Conservation (phyloP, 64 coral and sea anemone genomes). For the Astreopora myriophthalma region DNA sequence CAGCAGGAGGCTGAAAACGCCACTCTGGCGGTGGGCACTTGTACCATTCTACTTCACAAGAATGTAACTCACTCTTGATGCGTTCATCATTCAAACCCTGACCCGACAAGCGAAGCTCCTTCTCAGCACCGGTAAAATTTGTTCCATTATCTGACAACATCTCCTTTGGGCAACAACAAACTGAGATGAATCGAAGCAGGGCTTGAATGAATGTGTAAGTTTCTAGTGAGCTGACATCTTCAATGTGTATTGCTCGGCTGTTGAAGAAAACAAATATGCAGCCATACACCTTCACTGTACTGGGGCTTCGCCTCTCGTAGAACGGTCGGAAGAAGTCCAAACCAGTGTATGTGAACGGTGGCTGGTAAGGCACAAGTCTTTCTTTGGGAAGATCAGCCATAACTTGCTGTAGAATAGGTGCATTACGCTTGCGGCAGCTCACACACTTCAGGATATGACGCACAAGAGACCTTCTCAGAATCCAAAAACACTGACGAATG, state of each 20-base stretch:
- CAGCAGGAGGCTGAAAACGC: conserved; percentile 57
- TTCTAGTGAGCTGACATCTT: conserved; percentile 51
- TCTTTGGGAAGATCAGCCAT: conserved; percentile 62
- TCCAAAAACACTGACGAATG: conserved; percentile 50
- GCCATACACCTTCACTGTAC: conserved; percentile 30
- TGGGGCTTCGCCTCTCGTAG: conserved; percentile 36
- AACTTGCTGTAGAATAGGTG: not conserved
- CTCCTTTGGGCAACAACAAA: conserved; percentile 5
- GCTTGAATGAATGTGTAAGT: conserved; percentile 21
- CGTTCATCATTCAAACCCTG: not conserved
- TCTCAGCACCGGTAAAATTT: conserved; percentile 14
- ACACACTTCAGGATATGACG: conserved; percentile 1
- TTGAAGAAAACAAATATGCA: conserved; percentile 60
- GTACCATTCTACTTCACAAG: conserved; percentile 26
- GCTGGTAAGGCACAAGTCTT: conserved; percentile 33
- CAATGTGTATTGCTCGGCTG: conserved; percentile 46
- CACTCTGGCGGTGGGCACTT: not conserved
- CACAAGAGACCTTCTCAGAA: conserved; percentile 1
- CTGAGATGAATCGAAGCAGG: not conserved
- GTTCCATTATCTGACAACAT: conserved; percentile 40
- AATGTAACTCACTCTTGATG: conserved; percentile 40
- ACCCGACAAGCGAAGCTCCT: not conserved
- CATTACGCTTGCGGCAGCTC: conserved; percentile 31
- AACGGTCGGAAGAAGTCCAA: conserved; percentile 64
- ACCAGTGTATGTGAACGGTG: conserved; percentile 52